These are phyloP conservation scores for Platorchestia sp. DNA, from an alignment of 1,140 invertebrate species.

Conservation along the genomic window DNA sequence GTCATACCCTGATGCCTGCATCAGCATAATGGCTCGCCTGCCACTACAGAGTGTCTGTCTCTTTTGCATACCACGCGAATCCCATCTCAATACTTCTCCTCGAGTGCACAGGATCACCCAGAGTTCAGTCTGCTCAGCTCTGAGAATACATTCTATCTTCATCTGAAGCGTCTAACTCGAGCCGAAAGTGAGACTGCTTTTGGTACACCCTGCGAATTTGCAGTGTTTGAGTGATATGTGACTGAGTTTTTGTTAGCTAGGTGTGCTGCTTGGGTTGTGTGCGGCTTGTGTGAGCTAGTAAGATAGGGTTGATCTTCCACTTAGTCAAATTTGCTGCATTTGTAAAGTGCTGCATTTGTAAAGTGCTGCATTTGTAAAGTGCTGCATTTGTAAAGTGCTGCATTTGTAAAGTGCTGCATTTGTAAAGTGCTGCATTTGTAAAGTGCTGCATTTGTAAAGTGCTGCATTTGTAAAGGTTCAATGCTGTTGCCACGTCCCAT, in stretches of 20 bases:
- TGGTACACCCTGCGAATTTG: not conserved
- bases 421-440: too few species aligned
- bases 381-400: too few species aligned
- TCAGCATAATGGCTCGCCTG: not conserved
- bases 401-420: too few species aligned
- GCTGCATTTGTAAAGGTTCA: too few species aligned
- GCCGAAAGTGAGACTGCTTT: not conserved
- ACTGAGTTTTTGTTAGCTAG: not conserved
- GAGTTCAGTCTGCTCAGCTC: not conserved
- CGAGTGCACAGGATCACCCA: not conserved
- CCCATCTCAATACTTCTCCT: not conserved
- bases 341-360: too few species aligned
- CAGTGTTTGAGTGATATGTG: not conserved
- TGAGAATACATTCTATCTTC: not conserved
- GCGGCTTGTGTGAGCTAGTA: too few species aligned
- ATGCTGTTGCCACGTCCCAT: too few species aligned
- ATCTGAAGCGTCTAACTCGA: not conserved
- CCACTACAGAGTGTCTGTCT: not conserved
- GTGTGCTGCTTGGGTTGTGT: not conserved
- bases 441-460: too few species aligned
- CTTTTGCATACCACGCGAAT: not conserved
- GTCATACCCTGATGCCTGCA: not conserved
- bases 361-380: too few species aligned
- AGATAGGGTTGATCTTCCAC: too few species aligned
- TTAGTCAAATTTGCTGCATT: too few species aligned